Conservation (phyloP, 2,113 vertebrate genomes). For the Patagioenas fasciata region DNA sequence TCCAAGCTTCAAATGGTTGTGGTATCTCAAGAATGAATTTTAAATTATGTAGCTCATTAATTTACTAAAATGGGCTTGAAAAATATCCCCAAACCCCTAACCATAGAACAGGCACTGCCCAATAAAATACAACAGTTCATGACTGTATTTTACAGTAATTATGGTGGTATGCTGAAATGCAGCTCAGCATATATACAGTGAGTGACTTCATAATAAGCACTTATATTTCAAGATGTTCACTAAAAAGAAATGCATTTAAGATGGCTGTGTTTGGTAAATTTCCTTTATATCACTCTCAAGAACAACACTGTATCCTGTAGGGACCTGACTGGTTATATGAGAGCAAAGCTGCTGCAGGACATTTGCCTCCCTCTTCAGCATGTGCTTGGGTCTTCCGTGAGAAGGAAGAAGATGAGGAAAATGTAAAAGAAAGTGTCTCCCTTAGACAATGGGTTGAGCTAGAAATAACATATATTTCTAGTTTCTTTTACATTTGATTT, state of each 20-base stretch:
- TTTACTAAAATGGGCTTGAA: not conserved
- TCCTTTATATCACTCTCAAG: not conserved
- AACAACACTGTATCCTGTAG: not conserved
- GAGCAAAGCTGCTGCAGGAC: not conserved
- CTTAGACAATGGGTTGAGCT: not conserved
- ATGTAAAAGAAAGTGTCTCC: not conserved
- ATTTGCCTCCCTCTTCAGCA: not conserved
- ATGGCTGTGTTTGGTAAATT: not conserved
- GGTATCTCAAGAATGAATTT: not conserved
- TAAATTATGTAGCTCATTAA: not conserved
- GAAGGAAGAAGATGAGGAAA: not conserved
- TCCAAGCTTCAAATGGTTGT: not conserved
- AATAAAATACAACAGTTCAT: not conserved
- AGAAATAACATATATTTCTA: not conserved
- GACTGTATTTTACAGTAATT: not conserved
- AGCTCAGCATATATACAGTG: not conserved
- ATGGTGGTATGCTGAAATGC: not conserved
- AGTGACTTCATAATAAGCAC: not conserved
- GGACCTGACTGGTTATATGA: not conserved
- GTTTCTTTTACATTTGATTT: conserved; percentile 1
- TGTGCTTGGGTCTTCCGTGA: not conserved
- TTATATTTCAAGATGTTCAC: not conserved
- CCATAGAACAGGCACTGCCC: not conserved
- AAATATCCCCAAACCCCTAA: not conserved
- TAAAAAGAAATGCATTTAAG: not conserved